Conservation (phyloP, 2,888 invertebrate genomes). For the Cactoblastis cactorum region DNA sequence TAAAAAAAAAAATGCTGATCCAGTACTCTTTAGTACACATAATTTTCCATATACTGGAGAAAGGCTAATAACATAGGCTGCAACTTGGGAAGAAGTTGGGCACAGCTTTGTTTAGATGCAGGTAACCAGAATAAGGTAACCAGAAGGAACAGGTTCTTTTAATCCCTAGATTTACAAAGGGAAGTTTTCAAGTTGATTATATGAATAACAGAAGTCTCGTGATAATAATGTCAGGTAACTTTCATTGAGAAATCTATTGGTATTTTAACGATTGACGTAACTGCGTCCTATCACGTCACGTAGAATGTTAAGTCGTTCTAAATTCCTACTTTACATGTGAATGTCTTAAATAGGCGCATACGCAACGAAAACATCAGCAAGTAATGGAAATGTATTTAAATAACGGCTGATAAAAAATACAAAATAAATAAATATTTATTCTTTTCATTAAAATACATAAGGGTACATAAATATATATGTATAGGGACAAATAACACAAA, state of each 20-base stretch:
- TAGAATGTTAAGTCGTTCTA: constrained; percentile 5
- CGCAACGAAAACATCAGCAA: neutral
- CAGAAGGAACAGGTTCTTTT: too few species aligned
- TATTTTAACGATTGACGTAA: constrained; percentile 12
- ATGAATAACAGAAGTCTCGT: neutral
- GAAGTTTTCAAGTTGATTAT: neutral
- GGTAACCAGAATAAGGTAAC: too few species aligned
- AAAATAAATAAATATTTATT: neutral
- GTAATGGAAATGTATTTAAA: neutral
- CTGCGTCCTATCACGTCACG: constrained; percentile 9
- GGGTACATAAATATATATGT: too few species aligned
- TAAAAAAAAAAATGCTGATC: too few species aligned
- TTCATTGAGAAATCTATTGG: constrained; percentile 12
- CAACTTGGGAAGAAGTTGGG: too few species aligned
- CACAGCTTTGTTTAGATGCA: too few species aligned
- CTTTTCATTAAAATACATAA: neutral
- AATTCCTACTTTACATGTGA: neutral
- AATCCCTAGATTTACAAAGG: too few species aligned
- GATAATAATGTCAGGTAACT: constrained; percentile 11
- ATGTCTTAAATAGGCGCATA: neutral
- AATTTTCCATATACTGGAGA: too few species aligned
- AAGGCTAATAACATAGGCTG: too few species aligned
- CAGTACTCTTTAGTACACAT: too few species aligned
- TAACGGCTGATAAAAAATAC: neutral
- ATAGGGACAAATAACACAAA: too few species aligned